phyloP scores from a whole-genome alignment of 2,888 invertebrate species.

The Nymphalis urticae region DNA sequence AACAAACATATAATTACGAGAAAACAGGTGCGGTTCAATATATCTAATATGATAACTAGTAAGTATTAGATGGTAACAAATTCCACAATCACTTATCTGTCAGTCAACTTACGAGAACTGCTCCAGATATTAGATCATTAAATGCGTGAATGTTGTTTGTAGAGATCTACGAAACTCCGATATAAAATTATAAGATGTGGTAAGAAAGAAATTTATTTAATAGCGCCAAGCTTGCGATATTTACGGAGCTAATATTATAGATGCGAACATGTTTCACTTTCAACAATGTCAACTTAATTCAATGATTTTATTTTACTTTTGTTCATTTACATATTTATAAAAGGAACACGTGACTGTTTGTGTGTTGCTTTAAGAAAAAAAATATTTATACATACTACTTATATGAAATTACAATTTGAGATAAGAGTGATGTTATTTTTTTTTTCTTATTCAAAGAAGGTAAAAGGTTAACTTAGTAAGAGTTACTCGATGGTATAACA shows the following conservation, averaged over 20 bases:
- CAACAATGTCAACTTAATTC: too few species aligned
- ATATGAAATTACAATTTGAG: too few species aligned
- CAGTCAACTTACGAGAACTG: conserved; percentile 38
- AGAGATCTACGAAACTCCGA: conserved; percentile 22
- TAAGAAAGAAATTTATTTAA: conserved; percentile 36
- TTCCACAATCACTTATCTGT: conserved; percentile 41
- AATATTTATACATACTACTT: too few species aligned
- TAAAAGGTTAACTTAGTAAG: neutral
- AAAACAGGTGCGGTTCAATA: conserved; percentile 37
- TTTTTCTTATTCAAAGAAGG: neutral
- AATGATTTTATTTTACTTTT: too few species aligned
- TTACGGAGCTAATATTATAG: neutral
- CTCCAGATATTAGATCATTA: conserved; percentile 40
- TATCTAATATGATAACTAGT: conserved; percentile 39
- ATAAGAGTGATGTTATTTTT: too few species aligned
- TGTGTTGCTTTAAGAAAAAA: too few species aligned
- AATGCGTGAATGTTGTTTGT: conserved; percentile 40
- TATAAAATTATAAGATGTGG: conserved; percentile 33
- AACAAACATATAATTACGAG: conserved; percentile 29
- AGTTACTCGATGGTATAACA: neutral
- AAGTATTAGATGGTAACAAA: conserved; percentile 40
- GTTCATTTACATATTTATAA: too few species aligned
- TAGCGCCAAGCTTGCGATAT: conserved; percentile 16
- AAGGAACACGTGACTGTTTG: too few species aligned
- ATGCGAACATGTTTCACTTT: neutral